Evolutionary conservation across 2,113 vertebrate genomes (phyloP).

Genomic region (Xiphorhynchus elegans): DNA sequence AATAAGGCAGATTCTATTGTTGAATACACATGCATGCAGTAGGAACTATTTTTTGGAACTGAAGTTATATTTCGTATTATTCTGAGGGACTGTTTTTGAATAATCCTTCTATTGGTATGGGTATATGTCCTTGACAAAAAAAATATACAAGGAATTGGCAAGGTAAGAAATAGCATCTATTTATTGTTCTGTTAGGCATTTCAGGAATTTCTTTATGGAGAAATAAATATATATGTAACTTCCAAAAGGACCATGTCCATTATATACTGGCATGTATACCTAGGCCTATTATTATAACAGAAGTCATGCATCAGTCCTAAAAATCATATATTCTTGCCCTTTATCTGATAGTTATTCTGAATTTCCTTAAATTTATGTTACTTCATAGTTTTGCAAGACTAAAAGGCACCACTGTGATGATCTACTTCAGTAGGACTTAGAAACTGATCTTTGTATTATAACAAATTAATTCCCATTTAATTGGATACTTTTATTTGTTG

Average conservation of each 20-base stretch:
- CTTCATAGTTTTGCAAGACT: background rate
- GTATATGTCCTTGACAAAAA: background rate
- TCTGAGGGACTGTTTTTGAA: background rate
- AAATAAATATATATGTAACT: background rate
- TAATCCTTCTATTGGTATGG: background rate
- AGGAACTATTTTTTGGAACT: background rate
- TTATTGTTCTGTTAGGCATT: background rate
- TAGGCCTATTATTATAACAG: background rate
- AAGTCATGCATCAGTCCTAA: background rate
- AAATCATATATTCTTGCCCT: background rate
- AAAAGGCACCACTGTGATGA: background rate
- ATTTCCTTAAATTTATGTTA: background rate
- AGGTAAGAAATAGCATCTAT: background rate
- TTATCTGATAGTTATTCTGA: background rate
- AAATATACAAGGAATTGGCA: background rate
- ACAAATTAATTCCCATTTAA: background rate
- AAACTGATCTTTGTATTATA: background rate
- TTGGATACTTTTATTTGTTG: background rate
- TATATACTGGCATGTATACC: background rate
- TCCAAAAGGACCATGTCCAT: background rate
- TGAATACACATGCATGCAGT: background rate
- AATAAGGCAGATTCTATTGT: background rate
- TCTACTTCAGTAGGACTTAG: background rate
- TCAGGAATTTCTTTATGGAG: background rate
- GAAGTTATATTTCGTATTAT: background rate